phyloP scores from a whole-genome alignment of 2,797 vertebrate genomes.

The Tapirus indicus region DNA sequence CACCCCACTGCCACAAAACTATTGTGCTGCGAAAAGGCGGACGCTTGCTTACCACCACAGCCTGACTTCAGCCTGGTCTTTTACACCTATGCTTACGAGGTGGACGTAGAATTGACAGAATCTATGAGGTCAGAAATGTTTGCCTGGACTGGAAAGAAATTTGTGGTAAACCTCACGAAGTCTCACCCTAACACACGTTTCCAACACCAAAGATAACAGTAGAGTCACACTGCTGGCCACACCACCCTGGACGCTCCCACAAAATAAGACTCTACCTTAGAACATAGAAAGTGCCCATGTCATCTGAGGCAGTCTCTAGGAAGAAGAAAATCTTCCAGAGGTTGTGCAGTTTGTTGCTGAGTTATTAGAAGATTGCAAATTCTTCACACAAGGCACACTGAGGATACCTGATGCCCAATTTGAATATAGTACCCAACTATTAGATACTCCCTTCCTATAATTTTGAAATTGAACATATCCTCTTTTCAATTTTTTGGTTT shows the following conservation, averaged over 20 bases:
- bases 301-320: neutral
- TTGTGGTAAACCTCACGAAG: neutral
- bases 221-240: fast-evolving
- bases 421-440: neutral
- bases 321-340: neutral
- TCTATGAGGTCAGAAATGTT: neutral
- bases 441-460: neutral
- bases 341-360: neutral
- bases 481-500: neutral
- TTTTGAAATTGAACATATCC: conserved; percentile 5
- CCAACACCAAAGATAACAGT: neutral
- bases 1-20: neutral
- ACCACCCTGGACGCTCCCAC: neutral
- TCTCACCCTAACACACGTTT: neutral
- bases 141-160: conserved; percentile 25
- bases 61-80: neutral
- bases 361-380: neutral
- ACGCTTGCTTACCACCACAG: neutral
- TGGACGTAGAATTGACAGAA: neutral
- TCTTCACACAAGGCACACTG: neutral
- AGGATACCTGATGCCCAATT: neutral
- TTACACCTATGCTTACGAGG: neutral
- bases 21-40: neutral
- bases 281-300: neutral
- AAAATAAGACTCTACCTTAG: neutral